Base-by-base conservation (phyloP, 2,888 invertebrate species). In the Hyppa rectilinea region DNA sequence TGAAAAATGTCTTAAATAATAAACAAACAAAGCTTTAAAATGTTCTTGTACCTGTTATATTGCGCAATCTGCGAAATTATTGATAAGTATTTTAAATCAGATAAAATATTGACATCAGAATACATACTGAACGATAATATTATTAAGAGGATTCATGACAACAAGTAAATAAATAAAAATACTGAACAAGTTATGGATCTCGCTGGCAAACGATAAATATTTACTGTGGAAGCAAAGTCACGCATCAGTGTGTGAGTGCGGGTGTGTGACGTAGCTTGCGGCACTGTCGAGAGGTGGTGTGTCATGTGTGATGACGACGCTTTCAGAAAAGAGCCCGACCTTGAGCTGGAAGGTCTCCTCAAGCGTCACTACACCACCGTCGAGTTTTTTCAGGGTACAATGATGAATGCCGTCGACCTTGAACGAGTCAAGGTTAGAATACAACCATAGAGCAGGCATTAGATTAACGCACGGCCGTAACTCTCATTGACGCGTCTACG, bases 371-470 rank as follows among this genome's bases (percentile, higher is more conserved):
- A 99, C 97, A 99, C 99, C 93, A 99, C 99, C 96, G 99, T 99
- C 97, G 99, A 99, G 98, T 99, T 99, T 98, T 99, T 99, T 98
- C 99, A 99, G 98, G 99, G 99, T 96, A 99, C 99, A 96, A 99
- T 99, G 97, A 99, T 99, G 99, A 99, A 99, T 97, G 99, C 99
- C 93, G 99, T 99, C 97, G 99, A 99, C 97, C 98, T 99, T 97
- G 99, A 99, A 96, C 97, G 99, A 97, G 99, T 99, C 97, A 99
- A 99, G 98, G 99, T 99, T 98, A 97, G 97, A 94, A 92, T 92
- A 93, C 92, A 92, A 94, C 91, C 92, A 91, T 95, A 96, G 94
- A 87, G 89, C 94, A 93, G 96, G 93, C 95, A 94, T 95, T 96
- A 96, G 96, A 92, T 89, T 89, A 91, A 88, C 92, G 96, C 96